These are phyloP conservation scores for Epirrita christyi DNA, from an alignment of 2,888 invertebrate genomes.

Conservation along the genomic window DNA sequence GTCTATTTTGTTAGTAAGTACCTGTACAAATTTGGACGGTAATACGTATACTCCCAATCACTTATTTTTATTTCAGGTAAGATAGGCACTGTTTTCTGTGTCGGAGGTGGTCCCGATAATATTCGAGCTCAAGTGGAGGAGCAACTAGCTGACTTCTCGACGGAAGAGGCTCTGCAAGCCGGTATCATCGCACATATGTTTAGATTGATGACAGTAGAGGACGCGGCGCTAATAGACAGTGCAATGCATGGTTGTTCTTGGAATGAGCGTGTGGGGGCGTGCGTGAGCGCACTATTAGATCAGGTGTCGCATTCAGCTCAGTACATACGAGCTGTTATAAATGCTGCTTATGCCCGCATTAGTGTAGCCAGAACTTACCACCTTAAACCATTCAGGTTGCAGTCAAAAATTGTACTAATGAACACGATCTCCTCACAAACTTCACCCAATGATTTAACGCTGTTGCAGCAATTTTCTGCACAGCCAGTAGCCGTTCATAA, in stretches of 20 bases:
- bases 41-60: no score
- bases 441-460: background rate
- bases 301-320: conserved; percentile 52
- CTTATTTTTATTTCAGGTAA: conserved; percentile 40
- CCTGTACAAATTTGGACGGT: no score
- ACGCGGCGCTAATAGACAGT: conserved; percentile 20
- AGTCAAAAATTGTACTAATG: conserved; percentile 51
- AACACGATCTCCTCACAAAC: conserved; percentile 27
- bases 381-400: conserved; percentile 36
- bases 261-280: conserved; percentile 39
- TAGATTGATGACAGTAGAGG: conserved; percentile 33
- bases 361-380: conserved; percentile 40
- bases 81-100: conserved; percentile 52
- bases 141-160: conserved; percentile 34
- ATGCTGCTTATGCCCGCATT: conserved; percentile 50
- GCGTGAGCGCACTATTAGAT: conserved; percentile 46
- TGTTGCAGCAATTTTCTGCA: conserved; percentile 43
- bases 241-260: conserved; percentile 25
- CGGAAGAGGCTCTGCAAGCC: conserved; percentile 43
- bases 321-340: conserved; percentile 51
- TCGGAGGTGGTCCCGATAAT: conserved; percentile 53
- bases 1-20: no score
- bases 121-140: conserved; percentile 41
- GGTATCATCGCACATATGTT: conserved; percentile 45
- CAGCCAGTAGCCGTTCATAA: conserved; percentile 44